Evolutionary conservation across 1,140 invertebrate species (phyloP), one percentile per base, ranked within the genome.

Genomic region (Drosophila novamexicana): DNA sequence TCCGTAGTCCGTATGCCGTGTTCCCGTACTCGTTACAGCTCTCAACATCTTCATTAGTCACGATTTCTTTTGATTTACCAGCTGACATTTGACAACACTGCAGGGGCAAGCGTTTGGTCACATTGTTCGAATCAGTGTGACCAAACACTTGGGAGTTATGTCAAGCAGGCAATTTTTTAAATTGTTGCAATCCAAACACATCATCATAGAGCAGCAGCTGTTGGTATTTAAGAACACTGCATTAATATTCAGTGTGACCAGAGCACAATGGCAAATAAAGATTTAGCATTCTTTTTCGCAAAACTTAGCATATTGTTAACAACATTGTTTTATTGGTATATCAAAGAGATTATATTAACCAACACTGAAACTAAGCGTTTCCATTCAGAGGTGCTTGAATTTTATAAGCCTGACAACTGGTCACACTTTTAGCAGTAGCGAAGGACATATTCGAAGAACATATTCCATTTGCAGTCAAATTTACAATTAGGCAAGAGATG

Each of bases 21-120:
- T 32, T 29, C 62, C 45, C 53, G 52, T 66, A 37, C 54, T 72
- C 7, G 45, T 22, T 53, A 53, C 64, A 54, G 56, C 64, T 42
- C 69, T 59, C 53, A 54, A 73, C 64, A 68, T 73, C 70, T 61
- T 73, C 70, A 73, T 73, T 73, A 73, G 70, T 68, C 64, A 59
- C 40, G 56, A 68, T 22, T 37, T 47, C 53, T 32, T 37, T 58
- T 57, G 62, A 57, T 65, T 71, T 64, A 47, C 49, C 58, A 63
- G 39, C 58, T 69, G 49, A 58, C 68, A 44, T 42, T 44, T 66
- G 44, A 32, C 68, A 71, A 64, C 61, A 65, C 52, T 71, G 39
- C 32, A n/a, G 3, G 16, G n/a, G 22, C 12, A 10, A 37, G 18
- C n/a, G 45, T 16, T 49, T 61, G 62, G 63, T 58, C 62, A 52